phyloP scores from a whole-genome alignment of 2,113 vertebrate species.

The Amblyornis subalaris region DNA sequence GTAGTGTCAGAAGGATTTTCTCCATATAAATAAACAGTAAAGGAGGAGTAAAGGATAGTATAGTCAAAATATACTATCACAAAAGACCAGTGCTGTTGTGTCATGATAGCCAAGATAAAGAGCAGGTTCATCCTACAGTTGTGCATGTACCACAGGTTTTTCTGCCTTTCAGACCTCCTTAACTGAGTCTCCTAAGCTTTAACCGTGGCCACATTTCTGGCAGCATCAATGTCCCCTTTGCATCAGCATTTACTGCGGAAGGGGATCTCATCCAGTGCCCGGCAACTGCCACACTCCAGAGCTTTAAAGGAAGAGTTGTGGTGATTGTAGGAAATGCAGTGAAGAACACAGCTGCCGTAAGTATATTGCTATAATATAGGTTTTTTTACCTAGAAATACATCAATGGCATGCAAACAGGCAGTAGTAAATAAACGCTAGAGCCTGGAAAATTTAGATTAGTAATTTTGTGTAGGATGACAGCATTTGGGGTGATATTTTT shows the following conservation, averaged over 20 bases:
- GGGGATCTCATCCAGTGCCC: slow-evolving; percentile 86
- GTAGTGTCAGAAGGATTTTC: background rate
- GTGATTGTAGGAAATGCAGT: slow-evolving; percentile 86
- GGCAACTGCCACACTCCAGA: slow-evolving; percentile 77
- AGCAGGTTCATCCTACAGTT: background rate
- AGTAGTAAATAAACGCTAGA: background rate
- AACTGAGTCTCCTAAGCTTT: slow-evolving; percentile 77
- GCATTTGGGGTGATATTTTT: background rate
- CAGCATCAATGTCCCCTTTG: slow-evolving; percentile 90
- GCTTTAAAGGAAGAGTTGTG: slow-evolving; percentile 88
- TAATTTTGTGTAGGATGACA: background rate
- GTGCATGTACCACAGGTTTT: background rate
- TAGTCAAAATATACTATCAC: background rate
- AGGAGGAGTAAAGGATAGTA: background rate
- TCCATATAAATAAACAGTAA: background rate
- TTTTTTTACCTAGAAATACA: background rate
- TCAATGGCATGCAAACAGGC: background rate
- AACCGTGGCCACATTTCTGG: slow-evolving; percentile 90
- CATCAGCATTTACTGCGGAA: slow-evolving; percentile 79
- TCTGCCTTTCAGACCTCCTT: slow-evolving; percentile 66
- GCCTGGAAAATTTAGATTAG: background rate
- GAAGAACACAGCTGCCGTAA: slow-evolving; percentile 84
- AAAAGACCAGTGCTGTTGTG: background rate
- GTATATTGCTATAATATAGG: background rate
- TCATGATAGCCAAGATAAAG: background rate